Percentiles rank a stretch among this genome's conserved stretches.
These are phyloP conservation scores for Sylvilagus floridanus DNA, from an alignment of 2,797 vertebrate genomes.

Conservation along the genomic window DNA sequence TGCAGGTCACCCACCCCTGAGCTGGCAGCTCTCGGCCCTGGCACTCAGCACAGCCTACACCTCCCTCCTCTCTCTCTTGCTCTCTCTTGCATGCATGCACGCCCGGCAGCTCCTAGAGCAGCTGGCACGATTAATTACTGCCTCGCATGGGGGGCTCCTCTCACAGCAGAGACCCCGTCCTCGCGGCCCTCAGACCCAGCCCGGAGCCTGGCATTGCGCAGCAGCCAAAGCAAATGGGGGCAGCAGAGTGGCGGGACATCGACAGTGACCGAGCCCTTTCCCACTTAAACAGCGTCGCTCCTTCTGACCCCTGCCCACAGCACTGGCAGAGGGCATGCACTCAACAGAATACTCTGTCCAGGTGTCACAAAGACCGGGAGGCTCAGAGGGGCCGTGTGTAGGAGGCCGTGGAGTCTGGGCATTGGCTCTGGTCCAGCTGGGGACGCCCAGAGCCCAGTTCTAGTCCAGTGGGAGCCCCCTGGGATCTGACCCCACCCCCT, in stretches of 20 bases:
- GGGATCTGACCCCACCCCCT: background rate
- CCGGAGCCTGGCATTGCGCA: background rate
- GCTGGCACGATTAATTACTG: background rate
- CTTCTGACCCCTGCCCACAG: background rate
- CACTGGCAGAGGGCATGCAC: accelerated
- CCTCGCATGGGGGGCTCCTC: background rate
- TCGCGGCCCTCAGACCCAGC: too few relatives aligned
- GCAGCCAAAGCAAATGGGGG: too few relatives aligned
- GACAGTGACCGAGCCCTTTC: background rate
- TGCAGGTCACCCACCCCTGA: background rate
- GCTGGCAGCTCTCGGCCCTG: accelerated
- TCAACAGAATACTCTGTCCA: constrained; percentile 20
- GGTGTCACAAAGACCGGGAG: background rate
- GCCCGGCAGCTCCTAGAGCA: background rate
- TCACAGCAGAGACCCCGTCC: background rate
- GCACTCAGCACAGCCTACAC: background rate
- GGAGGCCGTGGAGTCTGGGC: constrained; percentile 29
- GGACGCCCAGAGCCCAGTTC: background rate
- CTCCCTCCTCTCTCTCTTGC: background rate
- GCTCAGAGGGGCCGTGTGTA: background rate
- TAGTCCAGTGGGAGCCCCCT: background rate
- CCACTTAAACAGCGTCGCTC: constrained; percentile 21
- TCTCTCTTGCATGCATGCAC: background rate
- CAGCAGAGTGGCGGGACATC: background rate
- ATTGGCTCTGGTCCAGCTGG: background rate